Evolutionary conservation across 1,140 invertebrate species (phyloP).

Genomic region (Tetramorium simillimum): DNA sequence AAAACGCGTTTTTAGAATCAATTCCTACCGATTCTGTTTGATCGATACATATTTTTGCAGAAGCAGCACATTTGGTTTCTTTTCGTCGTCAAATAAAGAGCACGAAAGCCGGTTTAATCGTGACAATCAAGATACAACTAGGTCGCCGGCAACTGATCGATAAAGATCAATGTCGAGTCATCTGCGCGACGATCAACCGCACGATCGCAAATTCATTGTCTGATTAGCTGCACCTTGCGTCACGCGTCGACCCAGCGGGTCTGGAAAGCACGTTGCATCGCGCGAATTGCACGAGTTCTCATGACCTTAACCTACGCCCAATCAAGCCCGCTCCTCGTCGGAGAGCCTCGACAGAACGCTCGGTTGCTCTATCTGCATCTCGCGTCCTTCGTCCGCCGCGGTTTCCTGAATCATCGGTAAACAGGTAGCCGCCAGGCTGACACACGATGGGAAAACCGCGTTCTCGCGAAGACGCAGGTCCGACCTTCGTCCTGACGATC

Average conservation of each 20-base stretch:
- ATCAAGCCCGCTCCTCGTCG: slow-evolving; percentile 8
- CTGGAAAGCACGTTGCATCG: slow-evolving; percentile 33
- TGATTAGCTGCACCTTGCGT: slow-evolving; percentile 36
- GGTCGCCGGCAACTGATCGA: background rate
- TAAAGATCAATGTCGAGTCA: slow-evolving; percentile 3
- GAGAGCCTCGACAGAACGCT: slow-evolving; percentile 24
- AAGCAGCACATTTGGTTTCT: background rate
- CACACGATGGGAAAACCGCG: background rate
- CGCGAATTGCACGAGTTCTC: slow-evolving; percentile 50
- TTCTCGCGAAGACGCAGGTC: background rate
- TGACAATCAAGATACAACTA: background rate
- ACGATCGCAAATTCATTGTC: slow-evolving; percentile 46
- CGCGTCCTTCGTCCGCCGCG: background rate
- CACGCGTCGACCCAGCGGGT: slow-evolving; percentile 7
- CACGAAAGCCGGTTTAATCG: background rate
- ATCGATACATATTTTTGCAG: background rate
- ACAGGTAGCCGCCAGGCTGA: background rate
- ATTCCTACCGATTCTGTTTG: background rate
- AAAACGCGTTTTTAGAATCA: background rate
- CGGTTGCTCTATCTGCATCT: slow-evolving; percentile 16
- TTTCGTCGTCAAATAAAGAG: background rate
- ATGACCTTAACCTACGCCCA: slow-evolving; percentile 57
- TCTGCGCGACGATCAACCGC: background rate
- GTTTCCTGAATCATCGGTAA: background rate
- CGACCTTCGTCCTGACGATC: background rate